These are phyloP conservation scores for Lophius americanus DNA, from an alignment of 2,797 vertebrate genomes.

Conservation along the genomic window DNA sequence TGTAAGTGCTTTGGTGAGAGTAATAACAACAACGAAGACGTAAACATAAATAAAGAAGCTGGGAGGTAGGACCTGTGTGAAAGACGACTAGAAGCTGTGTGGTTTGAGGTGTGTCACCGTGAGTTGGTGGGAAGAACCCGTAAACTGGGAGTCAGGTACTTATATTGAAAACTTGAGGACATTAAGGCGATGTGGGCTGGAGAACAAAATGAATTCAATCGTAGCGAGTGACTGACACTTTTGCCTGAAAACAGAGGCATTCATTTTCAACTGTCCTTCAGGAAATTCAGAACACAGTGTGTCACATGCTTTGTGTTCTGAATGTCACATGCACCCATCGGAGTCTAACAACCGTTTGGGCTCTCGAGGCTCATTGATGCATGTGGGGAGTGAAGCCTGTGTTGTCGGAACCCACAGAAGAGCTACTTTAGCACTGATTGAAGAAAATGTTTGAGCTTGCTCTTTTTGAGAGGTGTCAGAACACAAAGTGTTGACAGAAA, in stretches of 20 bases:
- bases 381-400: no score
- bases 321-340: not conserved
- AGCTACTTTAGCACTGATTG: no score
- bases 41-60: no score
- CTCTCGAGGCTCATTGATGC: no score
- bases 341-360: not conserved
- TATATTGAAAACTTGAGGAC: no score
- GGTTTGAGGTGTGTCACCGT: slow-evolving; percentile 2
- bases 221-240: not conserved
- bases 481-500: no score
- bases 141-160: not conserved
- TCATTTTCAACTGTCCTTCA: not conserved
- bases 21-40: slow-evolving; percentile 13
- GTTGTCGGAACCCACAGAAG: no score
- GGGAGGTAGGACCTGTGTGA: not conserved
- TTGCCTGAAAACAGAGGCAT: not conserved
- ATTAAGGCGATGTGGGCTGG: not conserved
- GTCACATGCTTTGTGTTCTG: no score
- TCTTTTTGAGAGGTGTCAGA: no score
- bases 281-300: not conserved
- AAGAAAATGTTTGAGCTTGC: no score
- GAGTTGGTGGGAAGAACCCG: slow-evolving; percentile 6
- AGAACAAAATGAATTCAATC: not conserved
- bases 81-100: not conserved
- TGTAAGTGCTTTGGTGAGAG: slow-evolving; percentile 15